Conservation (phyloP, 2,113 vertebrate genomes). For the Pangasianodon hypophthalmus region DNA sequence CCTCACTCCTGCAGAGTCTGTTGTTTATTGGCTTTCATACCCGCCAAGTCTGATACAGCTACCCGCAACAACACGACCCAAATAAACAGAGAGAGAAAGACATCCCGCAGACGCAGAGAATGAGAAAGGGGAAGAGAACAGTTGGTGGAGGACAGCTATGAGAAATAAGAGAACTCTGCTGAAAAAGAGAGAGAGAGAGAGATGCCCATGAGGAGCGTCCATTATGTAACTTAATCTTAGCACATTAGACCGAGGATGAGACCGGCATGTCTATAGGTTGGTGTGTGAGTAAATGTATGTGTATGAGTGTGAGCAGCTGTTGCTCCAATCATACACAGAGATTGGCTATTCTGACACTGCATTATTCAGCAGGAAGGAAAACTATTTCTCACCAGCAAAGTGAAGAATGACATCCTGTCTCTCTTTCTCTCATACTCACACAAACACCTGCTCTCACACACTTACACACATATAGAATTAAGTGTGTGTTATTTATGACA, state of each 20-base stretch:
- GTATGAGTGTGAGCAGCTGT: constrained; percentile 42
- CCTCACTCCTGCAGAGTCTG: constrained; percentile 34
- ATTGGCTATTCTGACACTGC: constrained; percentile 34
- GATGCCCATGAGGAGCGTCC: constrained; percentile 27
- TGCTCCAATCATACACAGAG: constrained; percentile 34
- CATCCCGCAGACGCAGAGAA: constrained; percentile 19
- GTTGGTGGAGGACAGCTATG: constrained; percentile 18
- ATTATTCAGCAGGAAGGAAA: constrained; percentile 37
- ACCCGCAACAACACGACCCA: constrained; percentile 32
- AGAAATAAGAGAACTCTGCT: constrained; percentile 19
- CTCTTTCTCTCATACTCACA: not conserved
- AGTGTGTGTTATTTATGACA: constrained; percentile 40
- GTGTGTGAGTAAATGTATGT: constrained; percentile 34
- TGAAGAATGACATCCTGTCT: constrained; percentile 30
- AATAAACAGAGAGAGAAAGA: constrained; percentile 42
- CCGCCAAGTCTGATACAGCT: constrained; percentile 24
- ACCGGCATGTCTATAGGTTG: constrained; percentile 38
- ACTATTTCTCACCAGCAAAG: constrained; percentile 29
- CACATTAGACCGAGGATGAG: constrained; percentile 47
- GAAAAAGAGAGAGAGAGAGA: constrained; percentile 23
- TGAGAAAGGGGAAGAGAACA: constrained; percentile 15
- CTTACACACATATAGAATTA: constrained; percentile 19
- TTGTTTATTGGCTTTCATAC: constrained; percentile 45
- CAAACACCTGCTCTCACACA: constrained; percentile 34
- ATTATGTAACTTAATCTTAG: constrained; percentile 52